Percentiles rank a stretch among this genome's conserved stretches.
phyloP scores from a whole-genome alignment of 23 tunicate species.

The Trididemnum miniatum region DNA sequence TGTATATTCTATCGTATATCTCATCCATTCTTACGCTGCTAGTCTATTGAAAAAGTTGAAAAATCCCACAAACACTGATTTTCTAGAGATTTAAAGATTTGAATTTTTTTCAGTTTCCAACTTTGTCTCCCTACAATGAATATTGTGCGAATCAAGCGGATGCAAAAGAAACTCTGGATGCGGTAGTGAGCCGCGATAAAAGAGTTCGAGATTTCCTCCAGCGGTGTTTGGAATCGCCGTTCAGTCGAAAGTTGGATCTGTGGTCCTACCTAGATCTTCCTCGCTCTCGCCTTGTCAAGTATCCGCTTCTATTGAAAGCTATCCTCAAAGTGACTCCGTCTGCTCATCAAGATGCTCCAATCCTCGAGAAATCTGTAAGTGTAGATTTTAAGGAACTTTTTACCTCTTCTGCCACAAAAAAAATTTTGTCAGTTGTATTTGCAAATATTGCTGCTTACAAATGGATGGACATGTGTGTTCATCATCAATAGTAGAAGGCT shows the following conservation, averaged over 20 bases:
- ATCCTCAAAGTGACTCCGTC: conserved; percentile 66
- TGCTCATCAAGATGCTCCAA: conserved; percentile 36
- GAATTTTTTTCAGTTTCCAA: conserved; percentile 65
- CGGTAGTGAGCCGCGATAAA: conserved; percentile 52
- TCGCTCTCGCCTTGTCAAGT: conserved; percentile 81
- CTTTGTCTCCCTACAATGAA: conserved; percentile 66
- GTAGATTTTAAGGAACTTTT: not conserved
- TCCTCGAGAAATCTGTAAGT: conserved; percentile 75
- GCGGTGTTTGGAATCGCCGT: conserved; percentile 87
- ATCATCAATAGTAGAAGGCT: too few relatives aligned
- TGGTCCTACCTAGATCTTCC: conserved; percentile 95
- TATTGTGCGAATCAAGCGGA: conserved; percentile 87
- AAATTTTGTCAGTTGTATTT: too few relatives aligned
- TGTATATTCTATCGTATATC: too few relatives aligned
- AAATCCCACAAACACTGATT: too few relatives aligned
- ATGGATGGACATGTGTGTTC: too few relatives aligned
- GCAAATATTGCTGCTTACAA: too few relatives aligned
- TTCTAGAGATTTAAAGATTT: too few relatives aligned
- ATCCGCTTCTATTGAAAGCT: conserved; percentile 82
- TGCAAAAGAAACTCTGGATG: conserved; percentile 83
- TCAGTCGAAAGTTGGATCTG: conserved; percentile 87
- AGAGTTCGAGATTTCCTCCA: conserved; percentile 88
- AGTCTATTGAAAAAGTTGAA: too few relatives aligned
- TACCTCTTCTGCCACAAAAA: too few relatives aligned
- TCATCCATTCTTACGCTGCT: too few relatives aligned